These are phyloP conservation scores for Lutjanus campechanus DNA, from an alignment of 2,797 vertebrate genomes.

Conservation along the genomic window DNA sequence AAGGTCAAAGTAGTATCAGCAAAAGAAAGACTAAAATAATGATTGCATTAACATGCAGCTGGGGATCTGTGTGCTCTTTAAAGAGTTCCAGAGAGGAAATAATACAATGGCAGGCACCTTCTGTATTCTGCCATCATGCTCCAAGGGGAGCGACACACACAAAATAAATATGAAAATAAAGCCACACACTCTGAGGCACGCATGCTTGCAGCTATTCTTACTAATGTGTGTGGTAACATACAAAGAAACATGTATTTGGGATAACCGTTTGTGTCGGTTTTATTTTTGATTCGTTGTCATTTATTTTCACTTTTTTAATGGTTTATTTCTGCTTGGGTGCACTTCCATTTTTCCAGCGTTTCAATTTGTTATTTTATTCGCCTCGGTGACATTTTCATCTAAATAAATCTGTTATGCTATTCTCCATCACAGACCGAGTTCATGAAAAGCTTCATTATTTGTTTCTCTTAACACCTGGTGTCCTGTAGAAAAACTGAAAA, in stretches of 20 bases:
- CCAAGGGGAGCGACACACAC: conserved; percentile 21
- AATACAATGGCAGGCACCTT: conserved; percentile 62
- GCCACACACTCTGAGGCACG: conserved; percentile 14
- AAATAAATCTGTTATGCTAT: conserved; percentile 17
- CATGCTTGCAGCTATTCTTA: conserved; percentile 23
- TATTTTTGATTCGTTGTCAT: conserved; percentile 16
- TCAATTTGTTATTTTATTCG: conserved; percentile 11
- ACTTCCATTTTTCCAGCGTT: conserved; percentile 13
- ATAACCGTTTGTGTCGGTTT: neutral
- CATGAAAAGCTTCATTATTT: conserved; percentile 13
- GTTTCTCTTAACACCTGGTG: conserved; percentile 6
- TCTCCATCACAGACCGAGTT: conserved; percentile 5
- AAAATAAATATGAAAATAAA: conserved; percentile 58
- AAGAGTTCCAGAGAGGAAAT: conserved; percentile 61
- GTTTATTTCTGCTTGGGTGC: conserved; percentile 32
- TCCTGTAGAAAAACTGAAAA: neutral
- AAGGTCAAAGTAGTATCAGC: conserved; percentile 79
- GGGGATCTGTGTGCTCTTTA: conserved; percentile 69
- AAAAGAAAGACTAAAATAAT: conserved; percentile 73
- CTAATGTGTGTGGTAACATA: conserved; percentile 19
- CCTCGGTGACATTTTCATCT: conserved; percentile 50
- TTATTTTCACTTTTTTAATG: conserved; percentile 41
- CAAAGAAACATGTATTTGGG: neutral
- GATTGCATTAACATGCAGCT: conserved; percentile 81
- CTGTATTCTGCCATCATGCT: conserved; percentile 44